Evolutionary conservation across 2,888 invertebrate species (phyloP).

Genomic region (Drosophila glabriapex): DNA sequence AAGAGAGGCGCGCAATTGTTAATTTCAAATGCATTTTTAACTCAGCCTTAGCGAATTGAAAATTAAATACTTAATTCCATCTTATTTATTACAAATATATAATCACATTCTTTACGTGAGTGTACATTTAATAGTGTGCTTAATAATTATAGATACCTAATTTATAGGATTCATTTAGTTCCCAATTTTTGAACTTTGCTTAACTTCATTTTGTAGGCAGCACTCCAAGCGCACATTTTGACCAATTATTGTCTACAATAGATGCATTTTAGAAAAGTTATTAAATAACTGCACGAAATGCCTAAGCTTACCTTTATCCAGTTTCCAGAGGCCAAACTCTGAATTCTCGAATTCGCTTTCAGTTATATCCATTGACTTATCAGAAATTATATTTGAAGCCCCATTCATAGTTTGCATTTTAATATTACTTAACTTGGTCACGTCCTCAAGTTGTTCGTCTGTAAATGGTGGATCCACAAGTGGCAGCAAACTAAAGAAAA

Average conservation of each 20-base stretch:
- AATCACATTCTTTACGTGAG: background rate
- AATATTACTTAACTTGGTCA: constrained; percentile 63
- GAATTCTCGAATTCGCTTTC: background rate
- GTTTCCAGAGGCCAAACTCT: constrained; percentile 77
- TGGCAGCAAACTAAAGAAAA: constrained; percentile 69
- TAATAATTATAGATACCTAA: background rate
- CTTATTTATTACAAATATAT: background rate
- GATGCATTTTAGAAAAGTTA: background rate
- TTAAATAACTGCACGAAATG: background rate
- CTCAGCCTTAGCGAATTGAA: background rate
- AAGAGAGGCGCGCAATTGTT: constrained; percentile 4
- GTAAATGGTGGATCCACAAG: constrained; percentile 75
- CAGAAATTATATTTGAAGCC: background rate
- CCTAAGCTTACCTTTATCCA: constrained; percentile 64
- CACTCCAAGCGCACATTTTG: constrained; percentile 80
- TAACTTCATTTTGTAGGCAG: constrained; percentile 53
- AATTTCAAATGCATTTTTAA: constrained; percentile 7
- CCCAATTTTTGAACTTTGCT: background rate
- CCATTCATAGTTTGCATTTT: background rate
- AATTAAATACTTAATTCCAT: background rate
- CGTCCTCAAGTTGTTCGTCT: constrained; percentile 47
- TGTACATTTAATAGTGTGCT: background rate
- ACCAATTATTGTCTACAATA: constrained; percentile 77
- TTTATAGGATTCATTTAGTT: background rate
- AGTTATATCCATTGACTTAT: background rate